Conservation (phyloP, 2,888 invertebrate genomes). For the Acleris literana region DNA sequence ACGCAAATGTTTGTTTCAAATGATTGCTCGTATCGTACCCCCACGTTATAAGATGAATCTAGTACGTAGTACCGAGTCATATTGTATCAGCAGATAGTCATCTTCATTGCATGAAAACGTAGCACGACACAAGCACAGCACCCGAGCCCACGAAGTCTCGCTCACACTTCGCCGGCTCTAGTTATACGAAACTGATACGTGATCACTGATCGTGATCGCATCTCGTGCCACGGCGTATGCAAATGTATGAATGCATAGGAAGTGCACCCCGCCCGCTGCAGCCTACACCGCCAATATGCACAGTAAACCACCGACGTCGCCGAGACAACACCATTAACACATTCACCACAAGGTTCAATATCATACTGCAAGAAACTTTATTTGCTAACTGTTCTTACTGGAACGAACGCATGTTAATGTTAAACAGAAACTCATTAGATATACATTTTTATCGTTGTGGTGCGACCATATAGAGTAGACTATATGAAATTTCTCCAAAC, state of each 20-base stretch:
- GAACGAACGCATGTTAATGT: slow-evolving; percentile 35
- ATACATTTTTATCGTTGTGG: slow-evolving; percentile 33
- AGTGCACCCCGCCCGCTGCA: slow-evolving; percentile 28
- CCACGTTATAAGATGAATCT: too few species aligned
- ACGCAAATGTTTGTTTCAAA: too few species aligned
- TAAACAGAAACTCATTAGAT: slow-evolving; percentile 37
- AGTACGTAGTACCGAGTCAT: too few species aligned
- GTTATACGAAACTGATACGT: slow-evolving; percentile 30
- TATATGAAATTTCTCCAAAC: slow-evolving; percentile 31
- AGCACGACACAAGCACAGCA: too few species aligned
- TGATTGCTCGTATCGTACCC: too few species aligned
- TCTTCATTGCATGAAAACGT: too few species aligned
- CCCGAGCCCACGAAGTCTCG: background rate
- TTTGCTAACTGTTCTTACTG: slow-evolving; percentile 22
- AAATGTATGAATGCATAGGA: slow-evolving; percentile 34
- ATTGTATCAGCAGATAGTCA: too few species aligned
- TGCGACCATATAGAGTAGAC: slow-evolving; percentile 27
- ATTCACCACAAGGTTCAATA: slow-evolving; percentile 2
- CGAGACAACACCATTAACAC: slow-evolving; percentile 5
- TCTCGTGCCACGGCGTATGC: slow-evolving; percentile 30
- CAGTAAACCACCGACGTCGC: slow-evolving; percentile 9
- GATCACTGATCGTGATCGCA: slow-evolving; percentile 26
- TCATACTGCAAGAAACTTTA: background rate
- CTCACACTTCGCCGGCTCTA: slow-evolving; percentile 10
- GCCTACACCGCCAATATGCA: slow-evolving; percentile 25